Conservation (phyloP, 2,113 vertebrate genomes). For the Drymodes brunneopygia region DNA sequence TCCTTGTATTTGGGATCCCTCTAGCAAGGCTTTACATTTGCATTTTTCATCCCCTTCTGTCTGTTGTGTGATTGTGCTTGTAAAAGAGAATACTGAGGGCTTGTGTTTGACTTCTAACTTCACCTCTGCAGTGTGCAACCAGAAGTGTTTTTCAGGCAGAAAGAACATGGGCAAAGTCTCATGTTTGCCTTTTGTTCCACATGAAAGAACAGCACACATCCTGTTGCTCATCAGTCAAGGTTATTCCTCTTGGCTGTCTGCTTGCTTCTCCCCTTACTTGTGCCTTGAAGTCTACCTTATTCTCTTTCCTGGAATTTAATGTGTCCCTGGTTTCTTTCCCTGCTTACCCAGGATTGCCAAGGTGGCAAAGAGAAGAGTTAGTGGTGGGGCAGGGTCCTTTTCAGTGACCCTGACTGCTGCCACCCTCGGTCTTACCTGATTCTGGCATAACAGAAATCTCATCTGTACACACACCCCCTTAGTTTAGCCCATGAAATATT, state of each 20-base stretch:
- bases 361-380: background rate
- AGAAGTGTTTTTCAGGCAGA: constrained; percentile 45
- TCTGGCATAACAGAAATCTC: background rate
- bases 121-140: constrained; percentile 32
- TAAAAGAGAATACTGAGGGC: background rate
- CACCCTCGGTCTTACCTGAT: background rate
- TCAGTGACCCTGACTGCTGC: background rate
- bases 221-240: constrained; percentile 26
- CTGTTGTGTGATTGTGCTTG: background rate
- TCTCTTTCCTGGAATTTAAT: background rate
- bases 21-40: background rate
- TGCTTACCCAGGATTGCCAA: background rate
- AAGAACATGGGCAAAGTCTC: constrained; percentile 22
- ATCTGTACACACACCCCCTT: background rate
- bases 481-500: background rate
- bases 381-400: background rate
- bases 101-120: constrained; percentile 33
- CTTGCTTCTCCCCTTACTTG: background rate
- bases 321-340: background rate
- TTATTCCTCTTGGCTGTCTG: constrained; percentile 34
- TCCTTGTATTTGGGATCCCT: background rate
- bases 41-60: background rate
- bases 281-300: background rate
- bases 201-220: constrained; percentile 6
- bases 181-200: constrained; percentile 51